Conservation (phyloP, 2,113 vertebrate species). For the Vanacampus margaritifer region DNA sequence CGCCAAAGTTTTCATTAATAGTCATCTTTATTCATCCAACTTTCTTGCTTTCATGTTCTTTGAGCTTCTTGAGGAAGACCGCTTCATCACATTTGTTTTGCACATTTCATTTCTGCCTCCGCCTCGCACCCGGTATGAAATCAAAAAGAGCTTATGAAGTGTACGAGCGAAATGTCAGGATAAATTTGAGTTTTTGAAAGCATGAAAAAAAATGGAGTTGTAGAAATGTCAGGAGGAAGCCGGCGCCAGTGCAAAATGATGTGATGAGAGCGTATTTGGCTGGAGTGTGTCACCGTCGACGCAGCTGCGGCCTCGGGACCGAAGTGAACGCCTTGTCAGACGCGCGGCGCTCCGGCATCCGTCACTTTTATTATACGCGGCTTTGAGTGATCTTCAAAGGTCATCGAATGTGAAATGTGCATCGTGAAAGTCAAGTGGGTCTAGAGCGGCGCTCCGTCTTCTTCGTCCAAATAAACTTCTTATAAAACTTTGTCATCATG, state of each 20-base stretch:
- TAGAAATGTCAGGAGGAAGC: constrained; percentile 60
- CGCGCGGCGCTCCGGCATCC: constrained; percentile 36
- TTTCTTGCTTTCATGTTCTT: constrained; percentile 5
- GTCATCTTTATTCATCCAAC: constrained; percentile 9
- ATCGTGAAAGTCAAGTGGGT: constrained; percentile 33
- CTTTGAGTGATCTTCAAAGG: constrained; percentile 52
- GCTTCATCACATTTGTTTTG: constrained; percentile 31
- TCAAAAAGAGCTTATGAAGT: constrained; percentile 33
- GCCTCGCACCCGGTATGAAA: constrained; percentile 19
- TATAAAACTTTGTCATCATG: constrained; percentile 29
- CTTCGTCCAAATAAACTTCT: constrained; percentile 29
- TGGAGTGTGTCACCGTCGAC: constrained; percentile 53
- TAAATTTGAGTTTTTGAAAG: constrained; percentile 45
- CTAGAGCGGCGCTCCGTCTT: constrained; percentile 18
- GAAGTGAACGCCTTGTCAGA: constrained; percentile 44
- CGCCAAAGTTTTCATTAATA: constrained; percentile 6
- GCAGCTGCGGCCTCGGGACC: constrained; percentile 36
- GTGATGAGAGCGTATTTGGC: constrained; percentile 64
- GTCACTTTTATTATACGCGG: constrained; percentile 54
- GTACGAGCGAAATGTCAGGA: constrained; percentile 56
- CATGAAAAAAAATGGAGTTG: constrained; percentile 25
- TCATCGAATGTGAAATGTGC: constrained; percentile 47
- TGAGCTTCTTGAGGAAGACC: constrained; percentile 1
- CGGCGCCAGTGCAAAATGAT: constrained; percentile 51
- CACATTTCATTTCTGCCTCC: constrained; percentile 16